Evolutionary conservation across 2,888 invertebrate genomes (phyloP), one percentile per base, ranked within the genome.

Genomic region (Catocala nupta): DNA sequence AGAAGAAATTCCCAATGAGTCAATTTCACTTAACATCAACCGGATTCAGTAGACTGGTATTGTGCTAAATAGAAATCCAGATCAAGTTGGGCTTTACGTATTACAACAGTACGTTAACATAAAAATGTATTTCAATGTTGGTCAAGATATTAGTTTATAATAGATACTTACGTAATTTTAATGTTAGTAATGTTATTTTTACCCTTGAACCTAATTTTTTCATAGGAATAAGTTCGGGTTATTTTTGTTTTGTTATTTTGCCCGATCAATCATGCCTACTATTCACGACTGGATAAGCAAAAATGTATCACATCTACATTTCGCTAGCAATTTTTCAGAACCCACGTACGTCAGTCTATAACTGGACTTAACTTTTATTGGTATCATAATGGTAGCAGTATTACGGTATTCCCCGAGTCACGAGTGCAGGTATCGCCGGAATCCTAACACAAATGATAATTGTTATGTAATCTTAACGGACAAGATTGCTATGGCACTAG

Each of bases 341-440:
- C 25, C 16, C 16, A 16, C 16, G 16, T 16, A 16, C 16, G 16
- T 16, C 16, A 16, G 16, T 2, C 16, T 25, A 25, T 25, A 4
- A 25, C 25, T 4, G 0, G 25, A 25, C 25, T 25, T 3, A 25
- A 9, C 47, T 47, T 47, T 16, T 47, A 25, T 16, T 47, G 47
- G 16, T 16, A 47, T 16, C 9, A 33, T 33, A 33, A 25, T 44
- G n/a, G 13, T 42, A 52, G 5, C 33, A n/a, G 53, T 43, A 25
- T 44, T n/a, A 25, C 10, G 66, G 62, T 64, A 70, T 62, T 73
- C 11, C 72, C 68, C 65, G 49, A 44, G 25, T 12, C 11, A 64
- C 65, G 47, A 44, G 25, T 12, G 10, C 58, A 53, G 73, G 65
- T 59, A 71, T 66, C 68, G 56, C 70, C 64, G 53, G 25, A 45